A percentile compares a stretch with the other conserved stretches of the same genome.
These are phyloP conservation scores for Geococcyx californianus DNA, from an alignment of 2,113 vertebrate species.

Conservation along the genomic window DNA sequence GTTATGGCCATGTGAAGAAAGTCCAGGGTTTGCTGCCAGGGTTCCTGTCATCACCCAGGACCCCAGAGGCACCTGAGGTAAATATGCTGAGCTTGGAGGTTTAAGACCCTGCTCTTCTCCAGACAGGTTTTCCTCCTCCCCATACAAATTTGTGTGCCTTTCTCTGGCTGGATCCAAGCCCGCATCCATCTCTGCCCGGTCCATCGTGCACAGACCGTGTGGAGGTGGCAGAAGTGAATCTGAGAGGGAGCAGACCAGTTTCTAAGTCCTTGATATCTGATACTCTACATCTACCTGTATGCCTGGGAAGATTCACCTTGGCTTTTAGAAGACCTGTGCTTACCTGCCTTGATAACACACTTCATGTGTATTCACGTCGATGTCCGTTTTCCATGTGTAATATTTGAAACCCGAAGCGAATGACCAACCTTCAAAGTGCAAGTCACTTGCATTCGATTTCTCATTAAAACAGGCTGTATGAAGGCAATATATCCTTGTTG, in stretches of 20 bases:
- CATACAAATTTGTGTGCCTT: background rate
- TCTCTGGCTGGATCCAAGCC: background rate
- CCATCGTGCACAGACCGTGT: fast-evolving
- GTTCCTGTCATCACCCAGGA: background rate
- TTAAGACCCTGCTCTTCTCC: background rate
- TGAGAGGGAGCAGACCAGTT: background rate
- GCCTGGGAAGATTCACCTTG: background rate
- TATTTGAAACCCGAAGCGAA: background rate
- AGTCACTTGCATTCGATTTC: background rate
- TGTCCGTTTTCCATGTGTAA: background rate
- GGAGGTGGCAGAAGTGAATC: background rate
- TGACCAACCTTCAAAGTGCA: background rate
- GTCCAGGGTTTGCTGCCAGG: background rate
- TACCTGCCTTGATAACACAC: background rate
- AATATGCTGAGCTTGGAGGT: background rate
- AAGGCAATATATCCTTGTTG: background rate
- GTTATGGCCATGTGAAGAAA: too few relatives aligned
- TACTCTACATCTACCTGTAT: background rate
- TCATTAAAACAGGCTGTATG: background rate
- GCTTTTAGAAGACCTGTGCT: background rate
- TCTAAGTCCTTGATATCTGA: fast-evolving
- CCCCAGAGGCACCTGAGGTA: background rate
- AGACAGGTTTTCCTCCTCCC: background rate
- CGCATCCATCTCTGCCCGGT: background rate
- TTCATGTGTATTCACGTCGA: background rate